phyloP scores from a whole-genome alignment of 2,113 vertebrate species.

The Empidonax traillii region DNA sequence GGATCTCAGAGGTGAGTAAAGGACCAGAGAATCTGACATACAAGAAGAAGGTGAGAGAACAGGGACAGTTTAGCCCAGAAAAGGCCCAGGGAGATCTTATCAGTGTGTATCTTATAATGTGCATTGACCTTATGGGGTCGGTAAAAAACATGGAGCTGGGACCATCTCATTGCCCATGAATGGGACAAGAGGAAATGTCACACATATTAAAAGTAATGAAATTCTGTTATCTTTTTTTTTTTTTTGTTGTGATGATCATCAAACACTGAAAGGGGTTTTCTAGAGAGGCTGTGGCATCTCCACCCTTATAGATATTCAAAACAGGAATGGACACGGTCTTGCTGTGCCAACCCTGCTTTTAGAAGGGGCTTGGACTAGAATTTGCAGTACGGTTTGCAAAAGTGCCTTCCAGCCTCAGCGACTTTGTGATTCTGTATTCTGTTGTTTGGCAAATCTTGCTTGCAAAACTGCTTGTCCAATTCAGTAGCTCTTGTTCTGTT shows the following conservation, averaged over 20 bases:
- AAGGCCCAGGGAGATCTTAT: neutral
- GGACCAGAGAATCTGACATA: neutral
- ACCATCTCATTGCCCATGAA: neutral
- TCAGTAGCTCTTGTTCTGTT: neutral
- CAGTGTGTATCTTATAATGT: too few species aligned
- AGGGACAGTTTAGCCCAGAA: neutral
- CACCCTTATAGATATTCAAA: neutral
- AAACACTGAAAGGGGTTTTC: neutral
- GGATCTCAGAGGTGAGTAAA: neutral
- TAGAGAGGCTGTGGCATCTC: neutral
- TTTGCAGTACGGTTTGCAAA: neutral
- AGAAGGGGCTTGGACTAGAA: neutral
- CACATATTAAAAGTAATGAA: neutral
- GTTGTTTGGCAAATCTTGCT: neutral
- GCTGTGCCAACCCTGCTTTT: neutral
- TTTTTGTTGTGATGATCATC: fast-evolving
- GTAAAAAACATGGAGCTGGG: neutral
- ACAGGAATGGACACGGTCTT: neutral
- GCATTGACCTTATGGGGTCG: neutral
- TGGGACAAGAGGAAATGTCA: neutral
- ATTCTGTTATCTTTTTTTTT: neutral
- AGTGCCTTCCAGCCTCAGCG: neutral
- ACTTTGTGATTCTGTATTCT: neutral
- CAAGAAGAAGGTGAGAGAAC: neutral
- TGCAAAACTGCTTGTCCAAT: neutral